Evolutionary conservation across 2,797 vertebrate species (phyloP).

Genomic region (Melanotaenia trifasciata): DNA sequence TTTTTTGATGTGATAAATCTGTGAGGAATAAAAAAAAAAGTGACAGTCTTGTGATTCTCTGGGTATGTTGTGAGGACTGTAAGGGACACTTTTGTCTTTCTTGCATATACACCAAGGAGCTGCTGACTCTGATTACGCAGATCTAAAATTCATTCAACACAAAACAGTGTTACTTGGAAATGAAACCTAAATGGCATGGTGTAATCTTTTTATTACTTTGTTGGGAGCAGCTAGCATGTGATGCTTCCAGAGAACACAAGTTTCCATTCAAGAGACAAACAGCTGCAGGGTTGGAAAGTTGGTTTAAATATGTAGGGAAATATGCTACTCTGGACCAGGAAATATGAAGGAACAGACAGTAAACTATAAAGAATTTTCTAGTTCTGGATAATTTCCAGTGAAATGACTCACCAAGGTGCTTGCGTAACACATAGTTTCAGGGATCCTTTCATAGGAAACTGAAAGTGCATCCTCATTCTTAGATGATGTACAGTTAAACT

Average conservation of each 20-base stretch:
- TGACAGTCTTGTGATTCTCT: slow-evolving; percentile 27
- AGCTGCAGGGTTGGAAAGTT: background rate
- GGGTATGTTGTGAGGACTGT: slow-evolving; percentile 16
- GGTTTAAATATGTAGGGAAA: background rate
- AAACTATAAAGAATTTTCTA: background rate
- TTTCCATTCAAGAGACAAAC: background rate
- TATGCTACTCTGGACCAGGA: background rate
- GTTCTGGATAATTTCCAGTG: slow-evolving; percentile 1
- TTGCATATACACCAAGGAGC: background rate
- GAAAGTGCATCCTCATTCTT: slow-evolving; percentile 1
- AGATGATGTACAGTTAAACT: slow-evolving; percentile 5
- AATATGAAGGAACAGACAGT: background rate
- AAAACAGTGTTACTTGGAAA: slow-evolving; percentile 19
- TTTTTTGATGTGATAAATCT: slow-evolving; percentile 8
- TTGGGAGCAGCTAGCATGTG: background rate
- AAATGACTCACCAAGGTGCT: slow-evolving; percentile 1
- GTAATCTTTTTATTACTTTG: slow-evolving; percentile 1
- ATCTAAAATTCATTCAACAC: slow-evolving; percentile 6
- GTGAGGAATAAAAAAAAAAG: background rate
- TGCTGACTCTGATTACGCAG: slow-evolving; percentile 33
- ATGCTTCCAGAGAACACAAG: slow-evolving; percentile 9
- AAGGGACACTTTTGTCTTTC: slow-evolving; percentile 5
- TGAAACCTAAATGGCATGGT: slow-evolving; percentile 17
- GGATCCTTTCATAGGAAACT: slow-evolving; percentile 10
- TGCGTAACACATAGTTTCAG: background rate